Percentiles rank a stretch among this genome's conserved stretches.
Conservation (phyloP, 2,888 invertebrate genomes). For the Cataglyphis livida region DNA sequence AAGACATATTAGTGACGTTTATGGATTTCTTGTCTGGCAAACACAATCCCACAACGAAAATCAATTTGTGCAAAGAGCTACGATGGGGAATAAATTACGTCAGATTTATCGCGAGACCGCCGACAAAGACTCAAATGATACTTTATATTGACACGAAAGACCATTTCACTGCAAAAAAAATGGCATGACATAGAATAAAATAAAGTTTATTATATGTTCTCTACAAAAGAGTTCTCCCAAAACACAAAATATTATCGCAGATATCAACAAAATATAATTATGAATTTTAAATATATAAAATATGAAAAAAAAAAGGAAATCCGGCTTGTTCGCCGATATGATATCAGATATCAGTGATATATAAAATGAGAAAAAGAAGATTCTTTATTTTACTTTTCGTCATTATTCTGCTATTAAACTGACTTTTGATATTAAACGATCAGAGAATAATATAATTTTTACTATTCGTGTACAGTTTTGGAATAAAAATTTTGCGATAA, state of each 20-base stretch:
- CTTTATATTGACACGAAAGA: background rate
- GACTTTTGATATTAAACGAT: background rate
- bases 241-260: background rate
- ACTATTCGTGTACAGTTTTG: background rate
- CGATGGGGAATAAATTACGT: constrained; percentile 33
- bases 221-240: background rate
- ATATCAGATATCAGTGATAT: background rate
- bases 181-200: background rate
- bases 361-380: background rate
- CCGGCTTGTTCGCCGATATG: too few species aligned
- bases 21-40: constrained; percentile 58
- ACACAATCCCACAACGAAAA: constrained; percentile 39
- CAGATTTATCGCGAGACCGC: constrained; percentile 21
- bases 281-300: background rate
- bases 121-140: background rate
- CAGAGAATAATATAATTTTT: background rate
- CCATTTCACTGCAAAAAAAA: background rate
- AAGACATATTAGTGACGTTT: constrained; percentile 72
- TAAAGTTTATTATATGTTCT: constrained; percentile 1
- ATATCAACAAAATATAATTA: background rate
- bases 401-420: background rate
- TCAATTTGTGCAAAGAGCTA: constrained; percentile 50
- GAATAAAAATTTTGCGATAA: background rate
- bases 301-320: background rate
- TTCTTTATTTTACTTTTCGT: background rate